Base-by-base conservation (phyloP, 2,113 vertebrate species). In the Pseudorasbora parva region DNA sequence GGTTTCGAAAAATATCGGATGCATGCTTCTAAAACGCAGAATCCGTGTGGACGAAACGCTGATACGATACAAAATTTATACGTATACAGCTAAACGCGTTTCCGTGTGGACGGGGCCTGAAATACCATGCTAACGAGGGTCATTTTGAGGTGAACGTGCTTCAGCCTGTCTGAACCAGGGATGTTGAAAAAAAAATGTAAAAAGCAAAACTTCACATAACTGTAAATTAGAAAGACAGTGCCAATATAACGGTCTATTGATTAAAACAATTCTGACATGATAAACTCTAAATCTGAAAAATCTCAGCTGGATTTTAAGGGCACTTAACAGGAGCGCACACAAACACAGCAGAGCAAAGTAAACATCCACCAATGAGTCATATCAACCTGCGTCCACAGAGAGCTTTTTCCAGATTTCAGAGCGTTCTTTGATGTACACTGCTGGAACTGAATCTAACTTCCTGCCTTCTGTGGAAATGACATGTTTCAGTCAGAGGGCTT, bases 401-500 rank as follows among this genome's bases (percentile, higher is more conserved):
- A 82, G 78, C 78, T 64, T 81, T 54, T 76, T 71, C 80, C 81
- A 72, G 43, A 72, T 84, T 78, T 84, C 68, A 54, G 27, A 73
- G 59, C 21, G 2, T 43, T 54, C 75, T 87, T 89, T 89, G 60
- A 86, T 82, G 82, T 87, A 37, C 79, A 84, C 15, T 51, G 59
- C 37, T 84, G 78, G 74, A 86, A 86, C 73, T 87, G 75, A 85
- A 86, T 81, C 21, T 14, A 86, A 64, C 41, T 69, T 30, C 47
- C 81, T 72, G 78, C 15, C 14, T 49, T 23, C 54, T 76, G 43
- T 60, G 57, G 56, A 78, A 27, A 60, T 37, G 33, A 79, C n/a
- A 30, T 73, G 75, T 49, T 82, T 56, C 66, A 51, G 51, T 78
- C 45, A 33, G 59, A 68, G 57, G 62, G 19, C 60, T 86, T 76